Conservation (phyloP, 2,113 vertebrate genomes). For the Apaloderma vittatum region DNA sequence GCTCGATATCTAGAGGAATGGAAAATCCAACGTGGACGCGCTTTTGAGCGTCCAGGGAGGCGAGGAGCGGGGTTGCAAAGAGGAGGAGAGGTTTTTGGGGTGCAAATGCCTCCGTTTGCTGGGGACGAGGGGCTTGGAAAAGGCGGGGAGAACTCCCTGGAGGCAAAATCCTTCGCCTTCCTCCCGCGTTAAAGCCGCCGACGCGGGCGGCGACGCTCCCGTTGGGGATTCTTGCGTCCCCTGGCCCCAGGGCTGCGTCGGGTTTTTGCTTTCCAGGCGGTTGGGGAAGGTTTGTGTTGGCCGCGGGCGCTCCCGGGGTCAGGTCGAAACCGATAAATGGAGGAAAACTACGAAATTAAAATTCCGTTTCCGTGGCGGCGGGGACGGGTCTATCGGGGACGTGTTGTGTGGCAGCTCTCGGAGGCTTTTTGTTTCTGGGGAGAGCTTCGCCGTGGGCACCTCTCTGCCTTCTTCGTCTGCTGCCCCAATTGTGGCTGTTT, state of each 20-base stretch:
- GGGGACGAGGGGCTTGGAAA: neutral
- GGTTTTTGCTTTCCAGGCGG: accelerated
- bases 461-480: neutral
- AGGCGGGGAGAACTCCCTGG: neutral
- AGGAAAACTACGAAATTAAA: neutral
- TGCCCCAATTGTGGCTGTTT: neutral
- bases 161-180: neutral
- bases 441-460: neutral
- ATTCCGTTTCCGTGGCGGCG: accelerated
- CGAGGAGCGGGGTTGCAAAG: neutral
- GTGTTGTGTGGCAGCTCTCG: accelerated
- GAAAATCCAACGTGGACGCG: neutral
- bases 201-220: neutral
- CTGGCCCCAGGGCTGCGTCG: accelerated
- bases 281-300: accelerated
- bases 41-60: neutral
- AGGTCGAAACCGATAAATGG: accelerated
- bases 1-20: neutral
- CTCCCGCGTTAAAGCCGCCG: neutral
- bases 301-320: accelerated
- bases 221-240: accelerated
- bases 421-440: neutral
- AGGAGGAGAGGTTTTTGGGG: neutral
- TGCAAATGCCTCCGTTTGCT: neutral
- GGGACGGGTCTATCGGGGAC: accelerated